phyloP scores from a whole-genome alignment of 2,888 invertebrate genomes.

The Euplagia quadripunctaria region DNA sequence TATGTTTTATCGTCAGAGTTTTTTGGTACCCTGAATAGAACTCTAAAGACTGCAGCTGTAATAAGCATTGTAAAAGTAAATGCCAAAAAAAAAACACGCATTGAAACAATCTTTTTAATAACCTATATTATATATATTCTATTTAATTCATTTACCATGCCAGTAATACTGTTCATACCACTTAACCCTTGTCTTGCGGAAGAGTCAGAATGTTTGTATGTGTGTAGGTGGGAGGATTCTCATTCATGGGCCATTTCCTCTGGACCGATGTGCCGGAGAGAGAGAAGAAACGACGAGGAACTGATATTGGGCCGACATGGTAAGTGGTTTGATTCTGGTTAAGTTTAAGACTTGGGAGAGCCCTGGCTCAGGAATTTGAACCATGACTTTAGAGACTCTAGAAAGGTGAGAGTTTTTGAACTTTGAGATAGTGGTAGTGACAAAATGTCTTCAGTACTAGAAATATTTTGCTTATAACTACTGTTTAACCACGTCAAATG shows the following conservation, averaged over 20 bases:
- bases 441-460: too few species aligned
- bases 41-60: too few species aligned
- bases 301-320: conserved; percentile 89
- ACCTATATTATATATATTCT: too few species aligned
- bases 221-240: conserved; percentile 92
- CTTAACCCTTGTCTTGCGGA: neutral
- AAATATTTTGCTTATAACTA: too few species aligned
- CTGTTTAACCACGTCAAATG: too few species aligned
- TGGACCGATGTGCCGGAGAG: conserved; percentile 93
- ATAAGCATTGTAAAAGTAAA: too few species aligned
- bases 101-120: too few species aligned
- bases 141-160: too few species aligned
- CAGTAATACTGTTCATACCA: too few species aligned
- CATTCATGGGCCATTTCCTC: conserved; percentile 97
- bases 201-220: neutral
- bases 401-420: neutral
- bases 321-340: conserved; percentile 54
- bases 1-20: too few species aligned
- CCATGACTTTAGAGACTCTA: neutral
- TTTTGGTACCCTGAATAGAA: too few species aligned
- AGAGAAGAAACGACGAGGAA: conserved; percentile 88
- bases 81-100: too few species aligned
- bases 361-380: neutral
- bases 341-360: neutral
- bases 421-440: neutral